Base-by-base conservation (phyloP, 2,888 invertebrate species). In the Zygothrica quintamaculata region DNA sequence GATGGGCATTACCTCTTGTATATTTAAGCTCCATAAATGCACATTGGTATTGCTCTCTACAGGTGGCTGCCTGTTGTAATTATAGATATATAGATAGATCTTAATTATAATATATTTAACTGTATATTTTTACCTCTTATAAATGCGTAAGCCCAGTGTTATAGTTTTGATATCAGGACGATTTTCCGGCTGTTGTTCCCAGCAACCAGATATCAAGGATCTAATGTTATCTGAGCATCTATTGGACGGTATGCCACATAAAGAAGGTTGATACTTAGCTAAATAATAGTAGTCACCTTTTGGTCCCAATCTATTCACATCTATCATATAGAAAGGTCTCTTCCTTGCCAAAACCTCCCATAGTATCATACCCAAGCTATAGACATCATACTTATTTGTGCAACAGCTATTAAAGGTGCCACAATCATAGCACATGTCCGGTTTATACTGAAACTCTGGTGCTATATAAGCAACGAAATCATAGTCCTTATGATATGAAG, bases 331-430 rank as follows among this genome's bases (percentile, higher is more conserved):
- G 5, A 39, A 56, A 0, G 51, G 43, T 1, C 15, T 33, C 15
- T 7, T 8, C 6, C 15, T 13, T 8, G 44, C 1, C 11, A 53
- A 11, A 1, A 61, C 16, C 11, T 61, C 61, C 56, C 43, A 57
- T 0, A 56, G 12, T 3, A 61, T 18, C 3, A 31, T 36, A 0
- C 56, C 61, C 43, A 33, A 57, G n/a, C 61, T 44, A 9, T 36
- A 48, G 1, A 56, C 37, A 13, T 61, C 61, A 11, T 16, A 50
- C 12, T 57, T 37, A 6, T 42, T 31, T 1, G 11, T 34, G 18
- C 9, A 13, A 7, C 7, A n/a, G n/a, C n/a, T n/a, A n/a, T n/a
- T n/a, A n/a, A n/a, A n/a, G n/a, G n/a, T n/a, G n/a, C n/a, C n/a
- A n/a, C n/a, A n/a, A n/a, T n/a, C n/a, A n/a, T n/a, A n/a, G n/a